phyloP scores from a whole-genome alignment of 2,113 vertebrate genomes.

The Tyto alba region DNA sequence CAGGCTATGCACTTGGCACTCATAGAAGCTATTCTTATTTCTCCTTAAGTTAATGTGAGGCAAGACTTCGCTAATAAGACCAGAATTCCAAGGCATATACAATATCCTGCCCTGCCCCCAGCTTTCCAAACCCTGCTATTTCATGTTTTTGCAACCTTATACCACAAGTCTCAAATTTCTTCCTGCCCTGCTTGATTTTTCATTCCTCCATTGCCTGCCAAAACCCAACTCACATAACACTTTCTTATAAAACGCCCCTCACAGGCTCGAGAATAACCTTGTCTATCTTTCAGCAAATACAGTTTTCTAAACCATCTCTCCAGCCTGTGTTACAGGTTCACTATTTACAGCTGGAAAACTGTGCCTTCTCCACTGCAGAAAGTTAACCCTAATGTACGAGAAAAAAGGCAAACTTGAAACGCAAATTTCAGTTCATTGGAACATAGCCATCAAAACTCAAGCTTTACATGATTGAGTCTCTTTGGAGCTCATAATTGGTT shows the following conservation, averaged over 20 bases:
- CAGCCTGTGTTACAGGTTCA: background rate
- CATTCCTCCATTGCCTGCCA: background rate
- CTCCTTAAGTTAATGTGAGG: fast-evolving
- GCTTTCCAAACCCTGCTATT: background rate
- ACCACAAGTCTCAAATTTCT: background rate
- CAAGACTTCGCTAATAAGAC: fast-evolving
- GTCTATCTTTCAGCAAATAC: background rate
- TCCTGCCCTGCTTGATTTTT: background rate
- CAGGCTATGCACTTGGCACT: background rate
- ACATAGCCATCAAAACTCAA: background rate
- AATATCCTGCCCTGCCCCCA: background rate
- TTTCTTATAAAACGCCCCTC: background rate
- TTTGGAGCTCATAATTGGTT: background rate
- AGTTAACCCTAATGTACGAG: background rate
- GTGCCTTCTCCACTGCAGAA: background rate
- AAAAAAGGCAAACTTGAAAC: background rate
- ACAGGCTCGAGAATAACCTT: background rate
- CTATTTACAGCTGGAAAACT: background rate
- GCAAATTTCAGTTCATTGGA: background rate
- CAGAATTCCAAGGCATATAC: background rate
- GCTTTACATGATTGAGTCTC: fast-evolving
- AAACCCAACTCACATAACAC: background rate
- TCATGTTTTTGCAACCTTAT: background rate
- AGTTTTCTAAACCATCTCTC: background rate
- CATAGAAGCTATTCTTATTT: background rate